Evolutionary conservation across 2,888 invertebrate species (phyloP), one percentile per base, ranked within the genome.

Genomic region (Hyppa rectilinea): DNA sequence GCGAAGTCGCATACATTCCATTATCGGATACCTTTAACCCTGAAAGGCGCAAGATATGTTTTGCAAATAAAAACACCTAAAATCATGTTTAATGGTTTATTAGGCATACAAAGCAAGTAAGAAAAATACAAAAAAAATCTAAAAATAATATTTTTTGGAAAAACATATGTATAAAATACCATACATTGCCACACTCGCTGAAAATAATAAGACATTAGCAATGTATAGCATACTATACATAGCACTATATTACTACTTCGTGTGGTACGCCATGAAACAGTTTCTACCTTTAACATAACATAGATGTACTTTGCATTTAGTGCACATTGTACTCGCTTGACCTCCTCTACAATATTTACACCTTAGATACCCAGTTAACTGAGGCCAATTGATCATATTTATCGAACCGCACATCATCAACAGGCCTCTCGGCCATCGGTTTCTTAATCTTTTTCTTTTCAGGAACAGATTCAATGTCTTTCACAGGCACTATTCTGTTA

Each of bases 331-430:
- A 78, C 72, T 82, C 29, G 83, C 75, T 64, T 83, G 79, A 10
- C 75, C 78, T n/a, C 40, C 50, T 77, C 73, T 80, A 53, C n/a
- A 83, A 36, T 78, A 76, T 55, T 80, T 80, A 59, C 83, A 83
- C n/a, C 83, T 53, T 53, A 74, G 78, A 55, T 77, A 82, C 12
- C 68, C 75, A 36, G 74, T 72, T 40, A 69, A 26, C 59, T n/a
- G 67, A 26, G 83, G 80, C 73, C 78, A 83, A 52, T 82, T n/a
- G 80, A 50, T 79, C 78, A 63, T 23, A 63, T 63, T 63, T 63
- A 23, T 63, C 52, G 72, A 66, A 81, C 49, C 81, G 38, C 9
- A 81, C 67, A 55, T 74, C 71, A 73, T 84, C 82, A 43, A 23
- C 36, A 23, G 82, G 82, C 43, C 73, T 63, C 56, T 75, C 79